phyloP scores from a whole-genome alignment of 2,888 invertebrate genomes.

The Chesias legatella region DNA sequence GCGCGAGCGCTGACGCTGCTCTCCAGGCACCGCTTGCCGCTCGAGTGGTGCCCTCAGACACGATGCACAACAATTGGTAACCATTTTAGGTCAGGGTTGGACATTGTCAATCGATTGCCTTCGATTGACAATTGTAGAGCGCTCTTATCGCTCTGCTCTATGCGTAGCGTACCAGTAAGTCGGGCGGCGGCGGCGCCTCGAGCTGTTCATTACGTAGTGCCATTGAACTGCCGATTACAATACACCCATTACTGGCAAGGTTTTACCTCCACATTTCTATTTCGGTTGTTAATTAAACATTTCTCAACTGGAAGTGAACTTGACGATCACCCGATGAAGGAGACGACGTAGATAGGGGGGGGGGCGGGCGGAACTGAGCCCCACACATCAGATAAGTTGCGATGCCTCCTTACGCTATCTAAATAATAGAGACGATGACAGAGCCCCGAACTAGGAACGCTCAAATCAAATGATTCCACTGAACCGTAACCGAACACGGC shows the following conservation, averaged over 20 bases:
- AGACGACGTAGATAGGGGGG: not conserved
- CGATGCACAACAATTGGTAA: constrained; percentile 39
- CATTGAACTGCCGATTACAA: constrained; percentile 7
- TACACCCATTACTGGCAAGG: constrained; percentile 11
- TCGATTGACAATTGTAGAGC: constrained; percentile 18
- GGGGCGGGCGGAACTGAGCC: too few relatives aligned
- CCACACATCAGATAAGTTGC: too few relatives aligned
- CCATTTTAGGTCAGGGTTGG: constrained; percentile 27
- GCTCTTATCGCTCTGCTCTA: constrained; percentile 15
- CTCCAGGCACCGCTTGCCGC: constrained; percentile 14
- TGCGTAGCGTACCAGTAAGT: constrained; percentile 10
- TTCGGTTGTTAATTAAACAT: constrained; percentile 2
- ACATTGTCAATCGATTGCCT: constrained; percentile 29
- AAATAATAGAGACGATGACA: too few relatives aligned
- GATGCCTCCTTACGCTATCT: too few relatives aligned
- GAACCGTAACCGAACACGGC: too few relatives aligned
- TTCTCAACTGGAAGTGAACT: not conserved
- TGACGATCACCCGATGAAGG: not conserved
- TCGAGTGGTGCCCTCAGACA: constrained; percentile 22
- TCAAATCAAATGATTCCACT: too few relatives aligned
- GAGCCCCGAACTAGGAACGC: too few relatives aligned
- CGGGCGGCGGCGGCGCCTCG: not conserved
- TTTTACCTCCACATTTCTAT: not conserved
- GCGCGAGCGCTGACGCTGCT: not conserved
- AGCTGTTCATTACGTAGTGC: not conserved